A percentile compares a stretch with the other conserved stretches of the same genome.
Conservation (phyloP, 2,888 invertebrate species). For the Stenichneumon culpator region DNA sequence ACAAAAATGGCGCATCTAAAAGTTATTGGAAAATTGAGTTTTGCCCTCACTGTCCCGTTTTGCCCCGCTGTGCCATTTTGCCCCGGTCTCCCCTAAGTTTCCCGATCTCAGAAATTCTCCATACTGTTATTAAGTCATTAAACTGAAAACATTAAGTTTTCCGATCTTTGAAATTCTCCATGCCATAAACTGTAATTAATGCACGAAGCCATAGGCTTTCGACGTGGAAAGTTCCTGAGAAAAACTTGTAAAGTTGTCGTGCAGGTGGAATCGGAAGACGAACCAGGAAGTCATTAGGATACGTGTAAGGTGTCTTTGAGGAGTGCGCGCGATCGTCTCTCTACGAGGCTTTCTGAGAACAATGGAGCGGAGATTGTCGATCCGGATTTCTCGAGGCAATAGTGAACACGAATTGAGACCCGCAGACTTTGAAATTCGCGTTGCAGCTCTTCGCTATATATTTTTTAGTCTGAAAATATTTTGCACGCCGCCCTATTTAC, state of each 20-base stretch:
- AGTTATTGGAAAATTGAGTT: too few species aligned
- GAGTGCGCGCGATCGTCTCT: slow-evolving; percentile 8
- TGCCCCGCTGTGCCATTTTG: too few species aligned
- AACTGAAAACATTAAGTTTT: not conserved
- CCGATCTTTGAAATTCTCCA: not conserved
- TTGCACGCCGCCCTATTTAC: not conserved
- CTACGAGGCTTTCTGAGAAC: slow-evolving; percentile 6
- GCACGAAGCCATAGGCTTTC: too few species aligned
- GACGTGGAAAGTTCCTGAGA: not conserved
- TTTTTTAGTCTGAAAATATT: not conserved
- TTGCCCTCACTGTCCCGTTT: too few species aligned
- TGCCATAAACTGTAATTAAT: not conserved
- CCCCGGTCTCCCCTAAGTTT: not conserved
- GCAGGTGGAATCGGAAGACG: not conserved
- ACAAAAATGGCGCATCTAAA: too few species aligned
- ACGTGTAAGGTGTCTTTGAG: not conserved
- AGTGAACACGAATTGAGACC: not conserved
- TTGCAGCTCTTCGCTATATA: not conserved
- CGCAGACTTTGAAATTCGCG: not conserved
- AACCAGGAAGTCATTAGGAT: slow-evolving; percentile 9
- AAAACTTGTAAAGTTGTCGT: not conserved
- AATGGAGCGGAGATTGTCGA: slow-evolving; percentile 32
- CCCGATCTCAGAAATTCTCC: not conserved
- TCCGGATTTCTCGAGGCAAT: slow-evolving; percentile 12
- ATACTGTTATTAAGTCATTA: not conserved